These are phyloP conservation scores for Eristalinus sepulchralis DNA, from an alignment of 2,888 invertebrate genomes.

Conservation along the genomic window DNA sequence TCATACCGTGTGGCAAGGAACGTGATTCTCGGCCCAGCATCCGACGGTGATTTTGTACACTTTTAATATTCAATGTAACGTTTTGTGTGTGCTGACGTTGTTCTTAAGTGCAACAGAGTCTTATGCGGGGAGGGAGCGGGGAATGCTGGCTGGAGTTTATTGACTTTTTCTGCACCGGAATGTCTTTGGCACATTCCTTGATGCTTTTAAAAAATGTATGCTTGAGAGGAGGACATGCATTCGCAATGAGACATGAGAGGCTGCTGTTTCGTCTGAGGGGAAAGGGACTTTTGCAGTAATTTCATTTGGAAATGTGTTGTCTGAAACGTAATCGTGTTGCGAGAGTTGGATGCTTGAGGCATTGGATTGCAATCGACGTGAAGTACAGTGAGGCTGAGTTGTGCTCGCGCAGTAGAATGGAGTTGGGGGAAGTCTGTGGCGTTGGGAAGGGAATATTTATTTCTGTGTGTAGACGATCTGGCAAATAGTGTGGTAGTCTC, in stretches of 20 bases:
- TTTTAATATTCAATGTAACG: background rate
- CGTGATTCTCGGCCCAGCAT: background rate
- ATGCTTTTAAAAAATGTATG: background rate
- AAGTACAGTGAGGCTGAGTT: background rate
- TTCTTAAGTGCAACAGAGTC: background rate
- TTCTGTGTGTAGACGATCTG: no score
- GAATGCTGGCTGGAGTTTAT: background rate
- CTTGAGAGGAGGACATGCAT: background rate
- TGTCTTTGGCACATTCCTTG: background rate
- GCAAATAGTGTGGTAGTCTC: no score
- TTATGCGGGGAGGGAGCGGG: background rate
- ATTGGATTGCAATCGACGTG: background rate
- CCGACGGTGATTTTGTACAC: background rate
- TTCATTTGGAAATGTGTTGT: background rate
- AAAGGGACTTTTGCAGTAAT: background rate
- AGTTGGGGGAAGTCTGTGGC: no score
- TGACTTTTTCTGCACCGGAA: background rate
- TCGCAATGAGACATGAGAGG: background rate
- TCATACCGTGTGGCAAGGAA: background rate
- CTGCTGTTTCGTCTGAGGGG: background rate
- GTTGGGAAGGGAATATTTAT: no score
- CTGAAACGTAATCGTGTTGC: background rate
- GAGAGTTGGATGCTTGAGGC: background rate
- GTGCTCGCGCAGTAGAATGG: no score
- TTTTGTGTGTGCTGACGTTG: constrained; percentile 1